These are phyloP conservation scores for Hirtodrosophila histrioides DNA, from an alignment of 2,888 invertebrate species.

Conservation along the genomic window DNA sequence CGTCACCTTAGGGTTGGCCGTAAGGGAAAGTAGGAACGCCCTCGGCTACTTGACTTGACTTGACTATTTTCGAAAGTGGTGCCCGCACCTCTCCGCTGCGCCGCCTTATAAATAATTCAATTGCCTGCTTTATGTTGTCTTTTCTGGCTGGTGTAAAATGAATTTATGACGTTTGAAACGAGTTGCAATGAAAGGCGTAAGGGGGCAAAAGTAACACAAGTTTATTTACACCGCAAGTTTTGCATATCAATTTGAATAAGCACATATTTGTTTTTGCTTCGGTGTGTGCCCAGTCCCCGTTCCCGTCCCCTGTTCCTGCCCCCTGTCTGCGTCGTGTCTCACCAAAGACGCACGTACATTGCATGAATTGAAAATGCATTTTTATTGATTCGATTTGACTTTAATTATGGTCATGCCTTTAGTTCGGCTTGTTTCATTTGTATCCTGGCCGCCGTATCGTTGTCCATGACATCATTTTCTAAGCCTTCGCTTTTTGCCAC, in stretches of 20 bases:
- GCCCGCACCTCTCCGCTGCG: not conserved
- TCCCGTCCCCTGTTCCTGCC: not conserved
- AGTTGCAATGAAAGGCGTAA: slow-evolving; percentile 24
- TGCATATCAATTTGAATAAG: slow-evolving; percentile 51
- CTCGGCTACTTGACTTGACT: slow-evolving; percentile 30
- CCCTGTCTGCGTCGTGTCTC: slow-evolving; percentile 9
- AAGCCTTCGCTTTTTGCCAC: slow-evolving; percentile 17
- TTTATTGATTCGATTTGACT: slow-evolving; percentile 52
- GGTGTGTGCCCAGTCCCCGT: not conserved
- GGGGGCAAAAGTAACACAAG: slow-evolving; percentile 19
- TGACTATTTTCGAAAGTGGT: slow-evolving; percentile 4
- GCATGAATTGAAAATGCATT: slow-evolving; percentile 34
- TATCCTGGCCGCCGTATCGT: not conserved
- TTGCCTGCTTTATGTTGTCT: slow-evolving; percentile 28
- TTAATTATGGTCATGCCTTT: slow-evolving; percentile 28
- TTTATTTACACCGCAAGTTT: slow-evolving; percentile 52
- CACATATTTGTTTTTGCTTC: not conserved
- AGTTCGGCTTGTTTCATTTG: slow-evolving; percentile 1
- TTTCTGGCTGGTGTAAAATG: slow-evolving; percentile 17
- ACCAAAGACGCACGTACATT: slow-evolving; percentile 1
- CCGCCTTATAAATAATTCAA: slow-evolving; percentile 51
- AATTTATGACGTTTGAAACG: slow-evolving; percentile 51
- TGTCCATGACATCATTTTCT: slow-evolving; percentile 48
- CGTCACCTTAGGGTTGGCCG: slow-evolving; percentile 20
- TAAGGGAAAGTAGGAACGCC: slow-evolving; percentile 21